Conservation (phyloP, 2,888 invertebrate species). For the Aricia artaxerxes region DNA sequence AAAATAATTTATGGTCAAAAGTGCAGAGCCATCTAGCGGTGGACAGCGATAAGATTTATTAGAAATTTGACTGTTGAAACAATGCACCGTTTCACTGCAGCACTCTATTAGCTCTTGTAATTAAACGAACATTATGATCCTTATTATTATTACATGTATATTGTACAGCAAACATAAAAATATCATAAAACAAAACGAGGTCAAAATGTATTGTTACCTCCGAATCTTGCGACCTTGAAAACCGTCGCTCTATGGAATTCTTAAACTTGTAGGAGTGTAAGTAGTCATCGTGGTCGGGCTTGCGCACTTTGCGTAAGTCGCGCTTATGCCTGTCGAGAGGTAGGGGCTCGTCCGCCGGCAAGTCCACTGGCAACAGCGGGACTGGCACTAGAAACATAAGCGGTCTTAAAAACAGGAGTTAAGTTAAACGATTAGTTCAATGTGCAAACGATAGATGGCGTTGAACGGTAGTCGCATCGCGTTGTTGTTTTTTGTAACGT, state of each 20-base stretch:
- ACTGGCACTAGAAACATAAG: slow-evolving; percentile 45
- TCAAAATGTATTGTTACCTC: slow-evolving; percentile 52
- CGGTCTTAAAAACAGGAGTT: too few relatives aligned
- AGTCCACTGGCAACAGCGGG: slow-evolving; percentile 37
- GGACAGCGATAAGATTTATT: too few relatives aligned
- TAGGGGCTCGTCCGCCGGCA: slow-evolving; percentile 48
- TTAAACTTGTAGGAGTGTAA: slow-evolving; percentile 94
- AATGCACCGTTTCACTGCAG: too few relatives aligned
- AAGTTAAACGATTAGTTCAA: background rate
- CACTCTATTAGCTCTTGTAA: too few relatives aligned
- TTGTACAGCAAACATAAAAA: too few relatives aligned
- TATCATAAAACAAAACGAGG: too few relatives aligned
- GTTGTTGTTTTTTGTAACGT: background rate
- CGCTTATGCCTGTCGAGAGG: slow-evolving; percentile 58
- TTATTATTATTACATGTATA: too few relatives aligned
- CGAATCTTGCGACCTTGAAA: slow-evolving; percentile 81
- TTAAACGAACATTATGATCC: too few relatives aligned
- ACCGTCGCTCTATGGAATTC: slow-evolving; percentile 94
- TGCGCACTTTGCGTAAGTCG: slow-evolving; percentile 63
- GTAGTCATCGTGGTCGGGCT: slow-evolving; percentile 73
- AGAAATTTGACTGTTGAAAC: too few relatives aligned
- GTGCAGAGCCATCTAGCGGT: too few relatives aligned
- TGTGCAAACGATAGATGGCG: background rate
- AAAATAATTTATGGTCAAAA: too few relatives aligned
- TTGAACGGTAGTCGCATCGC: background rate